These are phyloP conservation scores for Chromis chromis DNA, from an alignment of 2,797 vertebrate species.

Conservation along the genomic window DNA sequence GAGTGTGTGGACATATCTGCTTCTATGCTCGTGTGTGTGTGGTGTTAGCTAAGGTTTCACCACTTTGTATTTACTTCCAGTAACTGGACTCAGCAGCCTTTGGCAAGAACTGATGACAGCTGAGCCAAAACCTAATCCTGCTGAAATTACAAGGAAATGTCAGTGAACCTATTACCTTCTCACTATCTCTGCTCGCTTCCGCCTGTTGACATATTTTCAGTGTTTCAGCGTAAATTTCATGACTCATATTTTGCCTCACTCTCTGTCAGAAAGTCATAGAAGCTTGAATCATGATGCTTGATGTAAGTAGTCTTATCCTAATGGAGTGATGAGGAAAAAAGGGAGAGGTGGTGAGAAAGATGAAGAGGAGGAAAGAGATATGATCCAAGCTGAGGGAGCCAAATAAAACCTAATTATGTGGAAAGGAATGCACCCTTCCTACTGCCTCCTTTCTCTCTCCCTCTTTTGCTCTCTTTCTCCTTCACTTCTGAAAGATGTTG, in stretches of 20 bases:
- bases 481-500: constrained; percentile 62
- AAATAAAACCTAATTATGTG: constrained; percentile 73
- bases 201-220: constrained; percentile 38
- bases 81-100: constrained; percentile 23
- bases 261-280: neutral
- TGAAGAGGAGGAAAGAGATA: constrained; percentile 43
- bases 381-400: constrained; percentile 42
- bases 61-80: constrained; percentile 1
- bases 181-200: neutral
- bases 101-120: constrained; percentile 21
- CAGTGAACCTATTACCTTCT: constrained; percentile 30
- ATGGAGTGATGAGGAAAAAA: constrained; percentile 23
- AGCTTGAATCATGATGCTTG: constrained; percentile 15
- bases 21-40: constrained; percentile 12
- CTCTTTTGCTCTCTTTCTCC: constrained; percentile 26
- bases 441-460: constrained; percentile 28
- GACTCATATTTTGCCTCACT: constrained; percentile 27
- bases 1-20: neutral
- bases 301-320: neutral
- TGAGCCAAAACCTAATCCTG: constrained; percentile 39
- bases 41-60: constrained; percentile 29
- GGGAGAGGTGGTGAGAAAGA: constrained; percentile 34
- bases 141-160: constrained; percentile 57
- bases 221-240: constrained; percentile 27
- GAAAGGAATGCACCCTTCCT: constrained; percentile 70